Conservation (phyloP, 2,113 vertebrate genomes). For the Melanotaenia duboulayi region DNA sequence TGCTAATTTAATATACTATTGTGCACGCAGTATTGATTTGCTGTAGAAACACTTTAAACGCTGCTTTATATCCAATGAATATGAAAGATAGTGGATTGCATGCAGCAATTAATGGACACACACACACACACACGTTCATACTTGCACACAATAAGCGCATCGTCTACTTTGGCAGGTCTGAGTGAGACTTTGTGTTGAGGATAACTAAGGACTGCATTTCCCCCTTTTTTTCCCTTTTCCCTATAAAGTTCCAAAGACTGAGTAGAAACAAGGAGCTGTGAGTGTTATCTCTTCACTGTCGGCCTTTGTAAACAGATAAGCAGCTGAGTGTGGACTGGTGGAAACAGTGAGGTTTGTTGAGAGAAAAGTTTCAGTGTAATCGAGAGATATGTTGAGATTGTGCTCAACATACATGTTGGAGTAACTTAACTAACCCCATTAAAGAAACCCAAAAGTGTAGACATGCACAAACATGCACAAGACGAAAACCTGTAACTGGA, state of each 20-base stretch:
- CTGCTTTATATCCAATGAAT: slow-evolving; percentile 26
- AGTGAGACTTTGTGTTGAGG: slow-evolving; percentile 34
- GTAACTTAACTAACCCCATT: not conserved
- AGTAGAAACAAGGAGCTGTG: slow-evolving; percentile 5
- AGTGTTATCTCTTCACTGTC: slow-evolving; percentile 30
- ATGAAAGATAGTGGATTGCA: slow-evolving; percentile 27
- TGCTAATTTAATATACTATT: too few relatives aligned
- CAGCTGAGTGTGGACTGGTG: not conserved
- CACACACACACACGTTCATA: not conserved
- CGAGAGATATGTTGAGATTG: not conserved
- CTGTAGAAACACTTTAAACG: slow-evolving; percentile 6
- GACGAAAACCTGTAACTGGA: not conserved
- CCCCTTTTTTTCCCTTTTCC: not conserved
- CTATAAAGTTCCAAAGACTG: slow-evolving; percentile 7
- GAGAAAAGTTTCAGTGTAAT: not conserved
- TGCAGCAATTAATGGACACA: slow-evolving; percentile 15
- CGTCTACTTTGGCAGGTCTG: slow-evolving; percentile 45
- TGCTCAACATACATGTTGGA: not conserved
- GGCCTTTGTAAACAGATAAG: not conserved
- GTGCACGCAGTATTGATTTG: too few relatives aligned
- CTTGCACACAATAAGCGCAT: slow-evolving; percentile 20
- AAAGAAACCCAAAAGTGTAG: not conserved
- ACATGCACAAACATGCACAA: slow-evolving; percentile 18
- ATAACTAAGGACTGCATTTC: slow-evolving; percentile 9
- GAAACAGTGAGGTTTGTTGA: not conserved